Evolutionary conservation across 2,113 vertebrate species (phyloP).

Genomic region (Anolis sagrei): DNA sequence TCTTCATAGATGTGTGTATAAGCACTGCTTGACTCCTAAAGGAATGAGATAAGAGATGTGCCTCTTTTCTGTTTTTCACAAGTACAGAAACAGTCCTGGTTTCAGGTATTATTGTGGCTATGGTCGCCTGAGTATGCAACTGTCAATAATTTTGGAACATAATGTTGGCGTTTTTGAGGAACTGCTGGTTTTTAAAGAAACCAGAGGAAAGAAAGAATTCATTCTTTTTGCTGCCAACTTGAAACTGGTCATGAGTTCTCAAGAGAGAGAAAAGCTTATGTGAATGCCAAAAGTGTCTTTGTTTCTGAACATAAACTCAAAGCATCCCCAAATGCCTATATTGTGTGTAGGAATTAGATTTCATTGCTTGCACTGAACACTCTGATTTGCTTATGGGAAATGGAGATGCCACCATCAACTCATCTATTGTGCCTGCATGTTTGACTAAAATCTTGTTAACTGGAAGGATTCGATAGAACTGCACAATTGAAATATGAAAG

Average conservation of each 20-base stretch:
- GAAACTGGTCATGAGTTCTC: neutral
- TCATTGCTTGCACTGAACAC: neutral
- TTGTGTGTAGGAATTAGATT: constrained; percentile 24
- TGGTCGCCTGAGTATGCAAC: neutral
- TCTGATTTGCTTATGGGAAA: constrained; percentile 15
- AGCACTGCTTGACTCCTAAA: neutral
- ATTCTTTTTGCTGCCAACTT: constrained; percentile 14
- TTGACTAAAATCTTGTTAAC: constrained; percentile 37
- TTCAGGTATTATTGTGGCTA: neutral
- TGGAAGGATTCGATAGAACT: constrained; percentile 13
- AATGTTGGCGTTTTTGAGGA: neutral
- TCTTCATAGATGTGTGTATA: neutral
- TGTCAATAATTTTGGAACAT: neutral
- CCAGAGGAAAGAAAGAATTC: neutral
- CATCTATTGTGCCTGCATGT: neutral
- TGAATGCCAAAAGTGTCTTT: constrained; percentile 24
- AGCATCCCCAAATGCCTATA: neutral
- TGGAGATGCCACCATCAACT: neutral
- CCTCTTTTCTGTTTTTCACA: neutral
- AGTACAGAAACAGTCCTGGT: neutral
- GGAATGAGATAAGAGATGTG: neutral
- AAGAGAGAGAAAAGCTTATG: neutral
- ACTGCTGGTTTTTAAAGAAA: constrained; percentile 1
- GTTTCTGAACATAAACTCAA: neutral
- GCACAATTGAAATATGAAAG: constrained; percentile 27